phyloP scores from a whole-genome alignment of 2,797 vertebrate species.

The Chromis chromis region DNA sequence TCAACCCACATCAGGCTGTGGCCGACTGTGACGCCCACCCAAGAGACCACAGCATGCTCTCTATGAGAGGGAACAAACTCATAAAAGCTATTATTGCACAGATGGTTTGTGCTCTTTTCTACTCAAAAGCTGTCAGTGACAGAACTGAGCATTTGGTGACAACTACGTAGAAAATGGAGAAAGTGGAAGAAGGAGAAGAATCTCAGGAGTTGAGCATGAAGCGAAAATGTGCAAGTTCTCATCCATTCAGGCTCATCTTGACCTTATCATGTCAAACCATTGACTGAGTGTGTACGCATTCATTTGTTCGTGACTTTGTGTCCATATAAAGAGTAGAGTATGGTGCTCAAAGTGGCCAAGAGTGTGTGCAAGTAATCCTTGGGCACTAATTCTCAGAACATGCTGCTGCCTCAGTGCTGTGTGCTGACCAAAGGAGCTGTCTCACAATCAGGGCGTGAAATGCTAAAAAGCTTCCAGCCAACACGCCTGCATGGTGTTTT shows the following conservation, averaged over 20 bases:
- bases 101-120: constrained; percentile 77
- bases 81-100: constrained; percentile 81
- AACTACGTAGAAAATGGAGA: constrained; percentile 34
- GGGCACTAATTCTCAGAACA: constrained; percentile 56
- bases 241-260: constrained; percentile 45
- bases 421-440: constrained; percentile 71
- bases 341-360: constrained; percentile 43
- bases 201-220: constrained; percentile 11
- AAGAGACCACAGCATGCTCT: constrained; percentile 68
- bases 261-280: constrained; percentile 41
- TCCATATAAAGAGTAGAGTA: constrained; percentile 17
- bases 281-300: background rate
- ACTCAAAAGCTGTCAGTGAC: constrained; percentile 65
- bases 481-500: constrained; percentile 80
- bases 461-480: constrained; percentile 84
- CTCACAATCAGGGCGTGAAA: constrained; percentile 87
- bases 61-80: constrained; percentile 60
- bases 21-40: constrained; percentile 77
- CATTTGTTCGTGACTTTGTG: constrained; percentile 22
- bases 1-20: constrained; percentile 84
- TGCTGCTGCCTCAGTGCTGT: constrained; percentile 50
- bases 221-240: constrained; percentile 25
- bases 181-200: constrained; percentile 1
- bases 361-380: constrained; percentile 46
- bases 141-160: constrained; percentile 42